Evolutionary conservation across 2,797 vertebrate genomes (phyloP).

Genomic region (Anguilla anguilla): DNA sequence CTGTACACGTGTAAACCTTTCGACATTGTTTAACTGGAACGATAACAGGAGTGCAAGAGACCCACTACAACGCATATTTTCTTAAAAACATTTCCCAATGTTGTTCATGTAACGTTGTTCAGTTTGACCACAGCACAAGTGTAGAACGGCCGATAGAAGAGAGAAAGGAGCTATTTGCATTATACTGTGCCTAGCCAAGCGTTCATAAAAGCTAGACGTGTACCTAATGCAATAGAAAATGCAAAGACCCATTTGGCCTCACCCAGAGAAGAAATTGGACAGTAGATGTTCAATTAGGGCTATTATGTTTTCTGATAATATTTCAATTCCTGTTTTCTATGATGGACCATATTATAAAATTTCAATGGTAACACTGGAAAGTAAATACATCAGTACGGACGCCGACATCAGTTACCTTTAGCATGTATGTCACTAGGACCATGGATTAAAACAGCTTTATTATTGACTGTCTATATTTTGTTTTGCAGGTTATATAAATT

Average conservation of each 20-base stretch:
- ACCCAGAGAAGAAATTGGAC: conserved; percentile 30
- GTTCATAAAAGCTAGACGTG: conserved; percentile 58
- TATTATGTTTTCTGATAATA: background rate
- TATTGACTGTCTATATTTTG: background rate
- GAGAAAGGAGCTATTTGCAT: conserved; percentile 64
- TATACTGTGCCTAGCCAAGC: conserved; percentile 62
- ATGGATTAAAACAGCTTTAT: background rate
- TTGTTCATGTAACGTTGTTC: conserved; percentile 62
- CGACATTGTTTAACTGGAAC: conserved; percentile 53
- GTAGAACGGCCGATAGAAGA: conserved; percentile 44
- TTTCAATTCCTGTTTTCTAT: background rate
- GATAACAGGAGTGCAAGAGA: conserved; percentile 54
- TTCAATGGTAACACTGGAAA: background rate
- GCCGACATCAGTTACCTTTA: background rate
- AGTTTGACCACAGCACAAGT: conserved; percentile 55
- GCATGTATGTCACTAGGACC: background rate
- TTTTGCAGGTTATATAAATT: background rate
- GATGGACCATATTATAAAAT: background rate
- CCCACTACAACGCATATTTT: conserved; percentile 49
- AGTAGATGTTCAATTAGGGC: background rate
- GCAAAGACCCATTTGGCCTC: conserved; percentile 33
- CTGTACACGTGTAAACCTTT: background rate
- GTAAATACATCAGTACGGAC: background rate
- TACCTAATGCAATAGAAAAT: conserved; percentile 55
- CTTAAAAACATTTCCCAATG: conserved; percentile 63